Base-by-base conservation (phyloP, 2,888 invertebrate species). In the Eristalis pertinax region DNA sequence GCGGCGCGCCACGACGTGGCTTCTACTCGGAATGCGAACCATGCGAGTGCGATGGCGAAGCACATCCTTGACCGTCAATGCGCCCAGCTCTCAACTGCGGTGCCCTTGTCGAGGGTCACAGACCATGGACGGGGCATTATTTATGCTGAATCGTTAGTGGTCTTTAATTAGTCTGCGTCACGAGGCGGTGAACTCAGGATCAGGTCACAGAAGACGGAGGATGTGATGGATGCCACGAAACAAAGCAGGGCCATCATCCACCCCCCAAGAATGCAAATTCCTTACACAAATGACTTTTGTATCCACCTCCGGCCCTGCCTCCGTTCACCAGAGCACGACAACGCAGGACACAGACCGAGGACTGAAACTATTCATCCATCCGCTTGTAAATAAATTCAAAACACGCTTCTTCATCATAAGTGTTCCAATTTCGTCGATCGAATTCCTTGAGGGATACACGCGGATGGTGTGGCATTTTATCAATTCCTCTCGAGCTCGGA, bases 321-420 rank as follows among this genome's bases (percentile, higher is more conserved):
- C 41, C 15, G 41, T 15, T 35, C 29, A 4, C 35, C 35, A 35
- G 35, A 15, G 10, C 41, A 41, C 43, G 7, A 4, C 43, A 43
- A 5, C 4, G n/a, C 15, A 15, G 43, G 43, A 7, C n/a, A 15
- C 43, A 15, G 43, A 4, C 19, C 8, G 50, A 50, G 50, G 8
- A 73, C 68, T 41, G 68, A 70, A 77, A 76, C 81, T 72, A 65
- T 65, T 65, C 78, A 79, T 60, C 70, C 62, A 50, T 75, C 56
- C 63, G 73, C 26, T 76, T 56, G 72, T 72, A 77, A 77, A 85
- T 81, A 69, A 77, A 85, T 85, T 85, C 85, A 70, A 81, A 81
- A 77, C 85, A 85, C 85, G 85, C 76, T 81, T 32, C 85, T 85
- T 73, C 77, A 77, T 85, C 81, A 77, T 81, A 85, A 85, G 85